These are phyloP conservation scores for Corythaixoides concolor DNA, from an alignment of 2,113 vertebrate genomes.

Conservation along the genomic window DNA sequence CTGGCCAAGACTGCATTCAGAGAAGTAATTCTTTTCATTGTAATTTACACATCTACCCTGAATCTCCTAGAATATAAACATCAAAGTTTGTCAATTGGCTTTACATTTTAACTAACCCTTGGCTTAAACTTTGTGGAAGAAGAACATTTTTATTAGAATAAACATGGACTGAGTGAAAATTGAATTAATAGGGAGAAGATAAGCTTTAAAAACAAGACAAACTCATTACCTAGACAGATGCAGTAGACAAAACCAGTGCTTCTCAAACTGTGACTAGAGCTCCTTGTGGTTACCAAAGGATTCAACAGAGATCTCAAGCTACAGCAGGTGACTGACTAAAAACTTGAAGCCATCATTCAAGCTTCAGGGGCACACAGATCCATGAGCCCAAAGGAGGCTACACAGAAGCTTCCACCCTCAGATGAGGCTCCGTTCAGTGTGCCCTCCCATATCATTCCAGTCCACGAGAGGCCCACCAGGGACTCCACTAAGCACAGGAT, in stretches of 20 bases:
- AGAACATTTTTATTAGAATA: background rate
- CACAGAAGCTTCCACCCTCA: background rate
- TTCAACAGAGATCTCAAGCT: background rate
- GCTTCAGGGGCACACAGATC: background rate
- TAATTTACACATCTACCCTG: background rate
- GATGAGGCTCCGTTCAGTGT: no score
- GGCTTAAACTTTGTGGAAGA: background rate
- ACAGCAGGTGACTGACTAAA: background rate
- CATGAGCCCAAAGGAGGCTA: background rate
- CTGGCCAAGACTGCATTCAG: constrained; percentile 35
- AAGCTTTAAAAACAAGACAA: background rate
- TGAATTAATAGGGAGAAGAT: background rate
- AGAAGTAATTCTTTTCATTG: background rate
- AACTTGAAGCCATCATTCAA: background rate
- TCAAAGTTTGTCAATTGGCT: background rate
- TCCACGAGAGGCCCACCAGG: background rate
- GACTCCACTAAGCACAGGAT: background rate
- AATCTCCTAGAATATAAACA: background rate
- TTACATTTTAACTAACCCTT: background rate
- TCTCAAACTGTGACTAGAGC: background rate
- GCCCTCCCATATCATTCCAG: rapidly evolving
- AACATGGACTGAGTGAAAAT: background rate
- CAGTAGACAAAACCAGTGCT: background rate
- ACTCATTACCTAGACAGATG: background rate
- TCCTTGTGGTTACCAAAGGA: background rate